Base-by-base conservation (phyloP, 2,888 invertebrate species). In the Orthonevra nobilis region DNA sequence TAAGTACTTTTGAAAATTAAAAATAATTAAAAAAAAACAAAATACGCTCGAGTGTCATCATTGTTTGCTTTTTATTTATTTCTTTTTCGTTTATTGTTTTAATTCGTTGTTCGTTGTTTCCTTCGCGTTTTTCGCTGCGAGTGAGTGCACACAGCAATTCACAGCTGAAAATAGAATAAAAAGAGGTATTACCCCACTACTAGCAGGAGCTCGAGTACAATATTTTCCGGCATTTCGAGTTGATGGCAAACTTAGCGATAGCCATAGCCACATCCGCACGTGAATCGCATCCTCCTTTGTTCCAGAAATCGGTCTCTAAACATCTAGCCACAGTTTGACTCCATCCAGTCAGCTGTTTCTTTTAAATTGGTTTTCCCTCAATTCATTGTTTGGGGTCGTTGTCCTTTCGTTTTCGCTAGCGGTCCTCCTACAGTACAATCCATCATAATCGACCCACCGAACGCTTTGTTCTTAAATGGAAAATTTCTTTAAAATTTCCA, bases 261-360 rank as follows among this genome's bases (percentile, higher is more conserved):
- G 28, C 23, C 30, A 10, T 4, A 28, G n/a, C 26, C 30, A 28
- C 38, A 63, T 38, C 2, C 52, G 50, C 73, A 64, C 64, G 64
- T 64, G 64, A 73, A 64, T 36, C 28, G 28, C 26, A 46, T 48
- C 48, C n/a, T 23, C 19, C 72, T 72, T 64, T 72, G 72, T 72
- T 72, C 72, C n/a, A n/a, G n/a, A n/a, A n/a, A n/a, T 30, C 6
- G 15, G 5, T 23, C 23, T 23, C 5, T 23, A 23, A 60, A 40
- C 23, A 32, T n/a, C n/a, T n/a, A n/a, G n/a, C n/a, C n/a, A n/a
- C n/a, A n/a, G 50, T 28, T n/a, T 26, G 36, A 34, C 60, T 44
- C 44, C 20, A 28, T 28, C 28, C 19, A 34, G 14, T 54, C 36
- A 54, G 36, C 36, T 54, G 36, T 10, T 32, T 4, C 4, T 2